Percentiles rank a stretch among this genome's conserved stretches.
phyloP scores from a whole-genome alignment of 1,140 invertebrate genomes.

The Aethina tumida region DNA sequence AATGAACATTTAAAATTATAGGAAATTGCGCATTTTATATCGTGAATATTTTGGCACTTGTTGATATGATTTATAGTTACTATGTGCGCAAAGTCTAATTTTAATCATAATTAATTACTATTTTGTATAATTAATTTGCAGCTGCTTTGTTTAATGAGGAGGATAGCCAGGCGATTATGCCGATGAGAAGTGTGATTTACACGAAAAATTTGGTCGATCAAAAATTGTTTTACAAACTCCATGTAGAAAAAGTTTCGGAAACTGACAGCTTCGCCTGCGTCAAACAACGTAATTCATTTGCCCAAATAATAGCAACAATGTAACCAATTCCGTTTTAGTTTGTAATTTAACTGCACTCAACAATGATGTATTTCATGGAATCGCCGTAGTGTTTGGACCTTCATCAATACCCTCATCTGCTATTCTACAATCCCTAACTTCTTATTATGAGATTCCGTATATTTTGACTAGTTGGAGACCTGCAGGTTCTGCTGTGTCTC shows the following conservation, averaged over 20 bases:
- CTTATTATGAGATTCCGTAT: slow-evolving; percentile 61
- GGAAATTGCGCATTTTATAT: no score
- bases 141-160: slow-evolving; percentile 15
- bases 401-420: slow-evolving; percentile 44
- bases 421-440: slow-evolving; percentile 60
- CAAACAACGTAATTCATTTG: slow-evolving; percentile 1
- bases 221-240: slow-evolving; percentile 7
- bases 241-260: slow-evolving; percentile 20
- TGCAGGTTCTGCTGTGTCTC: slow-evolving; percentile 23
- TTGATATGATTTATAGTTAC: no score
- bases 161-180: slow-evolving; percentile 7
- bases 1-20: no score
- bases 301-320: neutral
- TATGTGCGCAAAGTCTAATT: neutral
- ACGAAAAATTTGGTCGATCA: slow-evolving; percentile 15
- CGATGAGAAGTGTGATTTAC: slow-evolving; percentile 12
- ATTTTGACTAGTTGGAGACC: slow-evolving; percentile 56
- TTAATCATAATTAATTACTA: neutral
- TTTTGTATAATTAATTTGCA: slow-evolving; percentile 10
- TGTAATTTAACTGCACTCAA: slow-evolving; percentile 11
- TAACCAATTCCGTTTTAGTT: slow-evolving; percentile 11
- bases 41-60: no score
- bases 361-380: slow-evolving; percentile 16
- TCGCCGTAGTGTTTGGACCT: slow-evolving; percentile 63
- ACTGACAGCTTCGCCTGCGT: slow-evolving; percentile 34